A percentile compares a stretch with the other conserved stretches of the same genome.
Conservation (phyloP, 2,797 vertebrate genomes). For the Chloroceryle inda region DNA sequence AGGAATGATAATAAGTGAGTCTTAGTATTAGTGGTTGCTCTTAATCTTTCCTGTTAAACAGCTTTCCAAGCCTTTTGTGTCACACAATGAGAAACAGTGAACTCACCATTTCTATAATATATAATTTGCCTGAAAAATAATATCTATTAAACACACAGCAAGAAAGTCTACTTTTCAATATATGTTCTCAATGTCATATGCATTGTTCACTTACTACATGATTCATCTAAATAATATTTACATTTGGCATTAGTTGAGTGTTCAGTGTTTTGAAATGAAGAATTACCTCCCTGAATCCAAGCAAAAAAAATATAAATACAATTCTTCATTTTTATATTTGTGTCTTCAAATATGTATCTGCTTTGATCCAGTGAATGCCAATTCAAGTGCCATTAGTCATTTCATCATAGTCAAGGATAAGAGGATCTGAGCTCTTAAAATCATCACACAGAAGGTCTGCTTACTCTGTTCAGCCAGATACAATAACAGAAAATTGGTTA, state of each 20-base stretch:
- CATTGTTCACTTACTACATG: neutral
- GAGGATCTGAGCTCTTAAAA: neutral
- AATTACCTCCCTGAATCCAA: neutral
- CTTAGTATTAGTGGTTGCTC: neutral
- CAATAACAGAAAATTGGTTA: neutral
- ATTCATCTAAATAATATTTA: neutral
- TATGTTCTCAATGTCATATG: neutral
- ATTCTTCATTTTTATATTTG: neutral
- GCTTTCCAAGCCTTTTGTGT: too few species aligned
- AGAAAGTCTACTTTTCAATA: neutral
- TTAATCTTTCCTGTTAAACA: too few species aligned
- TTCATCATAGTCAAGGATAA: neutral
- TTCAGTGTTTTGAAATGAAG: neutral
- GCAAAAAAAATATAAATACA: neutral
- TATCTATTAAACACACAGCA: neutral
- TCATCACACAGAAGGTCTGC: neutral
- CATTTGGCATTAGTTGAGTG: neutral
- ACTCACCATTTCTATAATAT: neutral
- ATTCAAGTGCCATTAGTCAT: neutral
- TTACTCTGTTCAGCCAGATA: neutral
- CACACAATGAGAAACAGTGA: neutral
- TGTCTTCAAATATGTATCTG: neutral
- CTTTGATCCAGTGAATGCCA: neutral
- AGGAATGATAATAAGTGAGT: neutral
- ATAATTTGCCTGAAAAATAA: neutral